These are phyloP conservation scores for Dryocosmus kuriphilus DNA, from an alignment of 2,888 invertebrate genomes.

Conservation along the genomic window DNA sequence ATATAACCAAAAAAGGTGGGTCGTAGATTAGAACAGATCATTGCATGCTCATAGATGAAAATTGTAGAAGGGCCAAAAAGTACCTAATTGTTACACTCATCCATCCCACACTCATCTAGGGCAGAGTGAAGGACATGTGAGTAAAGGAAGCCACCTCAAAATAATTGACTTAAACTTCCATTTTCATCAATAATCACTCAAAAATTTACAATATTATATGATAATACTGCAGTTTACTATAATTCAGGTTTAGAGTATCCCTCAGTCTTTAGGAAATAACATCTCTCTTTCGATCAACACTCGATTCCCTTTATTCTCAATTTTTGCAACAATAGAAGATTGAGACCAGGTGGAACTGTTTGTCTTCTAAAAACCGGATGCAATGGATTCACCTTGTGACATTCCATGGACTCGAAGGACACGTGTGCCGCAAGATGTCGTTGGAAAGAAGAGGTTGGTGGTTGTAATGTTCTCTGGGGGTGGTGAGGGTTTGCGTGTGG, in stretches of 20 bases:
- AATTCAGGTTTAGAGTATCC: background rate
- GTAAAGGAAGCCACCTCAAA: too few relatives aligned
- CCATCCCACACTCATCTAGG: too few relatives aligned
- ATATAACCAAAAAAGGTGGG: too few relatives aligned
- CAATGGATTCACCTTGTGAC: constrained; percentile 20
- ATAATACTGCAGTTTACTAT: too few relatives aligned
- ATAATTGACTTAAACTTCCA: too few relatives aligned
- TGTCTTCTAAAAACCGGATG: constrained; percentile 11
- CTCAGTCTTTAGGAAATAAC: background rate
- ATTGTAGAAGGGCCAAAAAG: too few relatives aligned
- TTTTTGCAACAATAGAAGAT: constrained; percentile 8
- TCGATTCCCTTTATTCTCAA: background rate
- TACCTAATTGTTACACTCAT: too few relatives aligned
- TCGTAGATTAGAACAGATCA: too few relatives aligned
- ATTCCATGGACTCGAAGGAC: constrained; percentile 36
- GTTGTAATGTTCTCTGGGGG: constrained; percentile 26
- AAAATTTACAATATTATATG: too few relatives aligned
- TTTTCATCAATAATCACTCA: too few relatives aligned
- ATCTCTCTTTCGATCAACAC: background rate
- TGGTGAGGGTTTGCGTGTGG: constrained; percentile 39
- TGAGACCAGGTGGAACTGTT: constrained; percentile 20
- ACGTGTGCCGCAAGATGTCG: constrained; percentile 40
- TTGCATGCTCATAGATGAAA: too few relatives aligned
- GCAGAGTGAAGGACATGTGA: too few relatives aligned
- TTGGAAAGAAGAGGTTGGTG: constrained; percentile 34